Conservation (phyloP, 2,888 invertebrate genomes). For the Spisula subtruncata region DNA sequence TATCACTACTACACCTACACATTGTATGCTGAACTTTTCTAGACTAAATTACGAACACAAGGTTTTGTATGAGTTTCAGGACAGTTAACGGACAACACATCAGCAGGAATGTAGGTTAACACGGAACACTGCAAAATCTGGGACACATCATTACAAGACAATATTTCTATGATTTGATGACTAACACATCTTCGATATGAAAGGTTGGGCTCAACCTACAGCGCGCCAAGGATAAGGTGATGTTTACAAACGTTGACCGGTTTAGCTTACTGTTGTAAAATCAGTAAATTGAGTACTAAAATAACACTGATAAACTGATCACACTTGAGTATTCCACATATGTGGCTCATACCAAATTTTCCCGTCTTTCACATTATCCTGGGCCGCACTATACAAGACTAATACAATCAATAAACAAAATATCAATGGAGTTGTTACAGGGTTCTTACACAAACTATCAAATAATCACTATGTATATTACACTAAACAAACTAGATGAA, state of each 20-base stretch:
- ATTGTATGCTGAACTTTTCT: background rate
- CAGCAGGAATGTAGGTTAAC: background rate
- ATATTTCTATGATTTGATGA: background rate
- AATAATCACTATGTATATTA: background rate
- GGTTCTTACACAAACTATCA: background rate
- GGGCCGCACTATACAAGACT: no score
- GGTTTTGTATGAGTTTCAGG: background rate
- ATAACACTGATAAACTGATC: no score
- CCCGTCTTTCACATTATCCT: no score
- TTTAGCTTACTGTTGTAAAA: no score
- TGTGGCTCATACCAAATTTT: no score
- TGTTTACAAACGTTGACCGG: no score
- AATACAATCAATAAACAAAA: background rate
- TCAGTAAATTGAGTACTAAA: no score
- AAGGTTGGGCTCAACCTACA: no score
- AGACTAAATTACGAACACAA: background rate
- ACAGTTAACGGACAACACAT: background rate
- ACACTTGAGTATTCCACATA: no score
- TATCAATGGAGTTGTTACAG: background rate
- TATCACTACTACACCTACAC: background rate
- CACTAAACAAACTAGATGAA: background rate
- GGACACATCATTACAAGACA: background rate
- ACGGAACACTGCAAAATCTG: background rate
- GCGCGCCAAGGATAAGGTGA: no score
- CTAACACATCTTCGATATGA: no score